These are phyloP conservation scores for Umimayanthus chanpuru DNA, from an alignment of 92 coral and sea anemone species.

Conservation along the genomic window DNA sequence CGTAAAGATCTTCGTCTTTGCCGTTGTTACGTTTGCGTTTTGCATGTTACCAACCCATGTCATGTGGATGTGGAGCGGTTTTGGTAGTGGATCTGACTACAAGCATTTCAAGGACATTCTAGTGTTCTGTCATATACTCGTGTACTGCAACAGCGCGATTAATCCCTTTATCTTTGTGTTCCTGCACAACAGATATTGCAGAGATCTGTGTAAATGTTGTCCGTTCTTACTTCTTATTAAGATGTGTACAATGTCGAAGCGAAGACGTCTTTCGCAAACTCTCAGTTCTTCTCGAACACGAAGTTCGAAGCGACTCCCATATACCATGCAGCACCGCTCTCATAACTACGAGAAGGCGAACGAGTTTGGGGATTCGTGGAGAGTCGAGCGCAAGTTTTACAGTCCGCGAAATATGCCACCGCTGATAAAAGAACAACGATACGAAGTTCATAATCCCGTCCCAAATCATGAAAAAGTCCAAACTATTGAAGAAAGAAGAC, in stretches of 20 bases:
- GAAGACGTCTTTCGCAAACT: constrained; percentile 26
- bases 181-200: constrained; percentile 77
- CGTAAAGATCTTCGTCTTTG: constrained; percentile 74
- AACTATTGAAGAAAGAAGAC: constrained; percentile 43
- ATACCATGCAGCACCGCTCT: constrained; percentile 36
- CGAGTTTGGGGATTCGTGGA: not conserved
- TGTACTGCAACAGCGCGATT: constrained; percentile 76
- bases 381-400: not conserved
- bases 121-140: constrained; percentile 73
- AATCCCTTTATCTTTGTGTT: constrained; percentile 86
- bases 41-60: constrained; percentile 84
- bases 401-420: not conserved
- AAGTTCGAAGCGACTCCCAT: constrained; percentile 28
- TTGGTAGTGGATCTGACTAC: constrained; percentile 58
- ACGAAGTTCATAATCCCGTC: not conserved
- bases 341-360: constrained; percentile 18
- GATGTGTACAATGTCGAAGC: not conserved
- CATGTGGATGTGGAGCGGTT: constrained; percentile 90
- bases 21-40: constrained; percentile 71
- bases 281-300: constrained; percentile 27
- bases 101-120: constrained; percentile 54
- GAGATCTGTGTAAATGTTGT: constrained; percentile 52
- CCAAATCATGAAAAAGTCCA: not conserved
- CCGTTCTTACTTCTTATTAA: constrained; percentile 21
- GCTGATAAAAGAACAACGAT: not conserved